Percentiles rank a stretch among this genome's conserved stretches.
These are phyloP conservation scores for Phainopepla nitens DNA, from an alignment of 2,113 vertebrate genomes.

Conservation along the genomic window DNA sequence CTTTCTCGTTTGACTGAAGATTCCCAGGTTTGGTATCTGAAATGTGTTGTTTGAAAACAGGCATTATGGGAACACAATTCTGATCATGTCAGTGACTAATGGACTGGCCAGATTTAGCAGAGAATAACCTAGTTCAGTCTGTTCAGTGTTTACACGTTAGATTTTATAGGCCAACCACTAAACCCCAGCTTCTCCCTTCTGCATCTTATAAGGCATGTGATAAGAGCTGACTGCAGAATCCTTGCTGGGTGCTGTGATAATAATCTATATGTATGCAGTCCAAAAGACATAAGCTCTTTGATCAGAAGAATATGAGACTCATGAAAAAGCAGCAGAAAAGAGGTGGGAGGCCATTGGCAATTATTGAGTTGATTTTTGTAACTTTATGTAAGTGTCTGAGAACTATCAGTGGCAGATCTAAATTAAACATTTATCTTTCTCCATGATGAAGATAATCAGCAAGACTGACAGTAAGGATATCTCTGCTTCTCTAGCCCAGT, in stretches of 20 bases:
- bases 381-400: not conserved
- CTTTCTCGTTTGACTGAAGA: not conserved
- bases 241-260: not conserved
- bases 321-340: not conserved
- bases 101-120: not conserved
- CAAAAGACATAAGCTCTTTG: not conserved
- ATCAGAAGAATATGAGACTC: not conserved
- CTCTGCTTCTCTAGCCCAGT: not conserved
- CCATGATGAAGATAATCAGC: not conserved
- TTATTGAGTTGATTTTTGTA: not conserved
- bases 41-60: not conserved
- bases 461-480: not conserved
- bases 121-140: not conserved
- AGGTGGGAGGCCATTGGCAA: not conserved
- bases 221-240: not conserved
- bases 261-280: not conserved
- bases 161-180: not conserved
- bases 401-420: not conserved
- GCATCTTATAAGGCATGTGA: not conserved
- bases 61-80: not conserved
- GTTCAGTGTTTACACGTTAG: not conserved
- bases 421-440: conserved; percentile 4
- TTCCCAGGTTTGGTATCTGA: not conserved
- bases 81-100: not conserved
- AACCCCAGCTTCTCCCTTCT: not conserved